Evolutionary conservation across 2,797 vertebrate species (phyloP).

Genomic region (Gastrophryne carolinensis): DNA sequence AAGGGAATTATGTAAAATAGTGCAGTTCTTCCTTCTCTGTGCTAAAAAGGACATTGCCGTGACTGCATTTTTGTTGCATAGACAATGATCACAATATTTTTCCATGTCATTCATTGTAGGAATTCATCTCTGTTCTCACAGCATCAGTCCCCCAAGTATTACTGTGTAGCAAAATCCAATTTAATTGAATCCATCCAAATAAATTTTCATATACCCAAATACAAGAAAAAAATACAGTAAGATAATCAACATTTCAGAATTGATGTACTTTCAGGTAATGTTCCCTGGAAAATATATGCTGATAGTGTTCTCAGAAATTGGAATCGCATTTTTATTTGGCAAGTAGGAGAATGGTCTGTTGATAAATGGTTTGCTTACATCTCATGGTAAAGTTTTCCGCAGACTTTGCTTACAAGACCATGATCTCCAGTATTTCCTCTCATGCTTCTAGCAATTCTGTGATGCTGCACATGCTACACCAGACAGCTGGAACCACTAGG

Average conservation of each 20-base stretch:
- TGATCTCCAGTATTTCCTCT: too few species aligned
- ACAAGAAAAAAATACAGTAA: not conserved
- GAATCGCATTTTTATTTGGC: too few species aligned
- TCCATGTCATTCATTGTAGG: not conserved
- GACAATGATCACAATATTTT: not conserved
- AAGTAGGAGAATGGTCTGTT: too few species aligned
- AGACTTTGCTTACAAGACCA: too few species aligned
- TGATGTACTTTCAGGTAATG: not conserved
- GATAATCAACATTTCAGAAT: not conserved
- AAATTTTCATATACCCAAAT: not conserved
- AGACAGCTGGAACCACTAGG: too few species aligned
- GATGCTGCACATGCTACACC: too few species aligned
- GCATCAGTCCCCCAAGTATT: not conserved
- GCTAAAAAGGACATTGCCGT: not conserved
- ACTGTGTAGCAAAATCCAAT: not conserved
- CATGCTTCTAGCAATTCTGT: too few species aligned
- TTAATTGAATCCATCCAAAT: not conserved
- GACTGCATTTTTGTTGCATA: not conserved
- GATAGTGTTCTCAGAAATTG: too few species aligned
- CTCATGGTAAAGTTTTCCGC: too few species aligned
- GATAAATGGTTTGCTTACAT: too few species aligned
- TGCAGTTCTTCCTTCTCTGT: not conserved
- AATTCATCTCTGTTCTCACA: not conserved
- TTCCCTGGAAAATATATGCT: not conserved
- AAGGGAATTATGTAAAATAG: not conserved